A percentile compares a stretch with the other conserved stretches of the same genome.
Conservation (phyloP, 2,888 invertebrate species). For the Lacanobia oleracea region DNA sequence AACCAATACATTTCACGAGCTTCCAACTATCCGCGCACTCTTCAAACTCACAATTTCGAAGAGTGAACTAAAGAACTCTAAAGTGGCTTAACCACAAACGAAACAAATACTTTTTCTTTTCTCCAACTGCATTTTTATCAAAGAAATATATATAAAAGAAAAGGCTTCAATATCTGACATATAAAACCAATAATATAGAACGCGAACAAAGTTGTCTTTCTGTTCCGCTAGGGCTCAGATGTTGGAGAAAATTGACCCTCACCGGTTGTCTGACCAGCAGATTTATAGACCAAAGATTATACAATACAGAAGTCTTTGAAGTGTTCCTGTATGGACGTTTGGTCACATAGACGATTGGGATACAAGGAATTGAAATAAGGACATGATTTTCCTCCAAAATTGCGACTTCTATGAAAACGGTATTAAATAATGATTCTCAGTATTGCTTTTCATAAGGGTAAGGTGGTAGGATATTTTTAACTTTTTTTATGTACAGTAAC, state of each 20-base stretch:
- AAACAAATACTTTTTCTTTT: conserved; percentile 24
- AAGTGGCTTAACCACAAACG: conserved; percentile 30
- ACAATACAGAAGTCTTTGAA: conserved; percentile 33
- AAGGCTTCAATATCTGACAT: conserved; percentile 19
- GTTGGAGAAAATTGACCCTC: conserved; percentile 71
- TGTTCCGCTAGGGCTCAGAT: conserved; percentile 69
- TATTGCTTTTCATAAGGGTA: too few species aligned
- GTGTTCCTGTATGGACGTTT: neutral
- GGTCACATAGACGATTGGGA: conserved; percentile 1
- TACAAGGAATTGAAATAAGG: neutral
- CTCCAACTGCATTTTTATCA: conserved; percentile 12
- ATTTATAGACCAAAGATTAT: conserved; percentile 65
- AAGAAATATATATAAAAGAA: conserved; percentile 25
- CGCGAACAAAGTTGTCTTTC: conserved; percentile 49
- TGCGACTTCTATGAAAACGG: neutral
- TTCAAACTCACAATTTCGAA: conserved; percentile 41
- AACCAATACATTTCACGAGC: conserved; percentile 31
- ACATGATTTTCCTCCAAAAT: neutral
- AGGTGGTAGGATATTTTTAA: too few species aligned
- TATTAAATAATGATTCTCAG: too few species aligned
- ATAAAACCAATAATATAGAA: conserved; percentile 46
- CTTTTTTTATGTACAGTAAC: too few species aligned
- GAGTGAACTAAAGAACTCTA: conserved; percentile 25
- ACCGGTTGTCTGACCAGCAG: conserved; percentile 55
- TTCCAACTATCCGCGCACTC: conserved; percentile 35